Conservation (phyloP, 2,888 invertebrate genomes). For the Agonopterix arenella region DNA sequence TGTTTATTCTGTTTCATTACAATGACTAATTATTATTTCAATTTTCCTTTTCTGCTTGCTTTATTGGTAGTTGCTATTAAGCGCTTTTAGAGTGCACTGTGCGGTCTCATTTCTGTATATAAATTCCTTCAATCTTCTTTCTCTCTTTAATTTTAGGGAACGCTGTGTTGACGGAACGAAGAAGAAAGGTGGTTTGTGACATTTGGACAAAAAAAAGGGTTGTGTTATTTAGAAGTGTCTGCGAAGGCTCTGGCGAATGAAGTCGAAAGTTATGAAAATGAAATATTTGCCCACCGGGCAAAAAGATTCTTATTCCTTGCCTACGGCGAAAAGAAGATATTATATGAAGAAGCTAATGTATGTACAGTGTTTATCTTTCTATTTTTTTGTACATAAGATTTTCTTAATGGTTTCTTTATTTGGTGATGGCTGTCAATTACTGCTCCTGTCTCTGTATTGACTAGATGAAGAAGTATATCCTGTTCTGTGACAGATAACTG, state of each 20-base stretch:
- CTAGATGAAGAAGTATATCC: background rate
- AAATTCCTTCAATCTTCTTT: conserved; percentile 47
- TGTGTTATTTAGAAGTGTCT: conserved; percentile 5
- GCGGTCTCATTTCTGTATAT: conserved; percentile 43
- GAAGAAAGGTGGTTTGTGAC: conserved; percentile 12
- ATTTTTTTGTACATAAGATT: conserved; percentile 1
- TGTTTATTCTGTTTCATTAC: background rate
- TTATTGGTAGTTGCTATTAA: conserved; percentile 16
- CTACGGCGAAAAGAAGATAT: conserved; percentile 78
- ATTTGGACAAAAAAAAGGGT: background rate
- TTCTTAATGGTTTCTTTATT: conserved; percentile 6
- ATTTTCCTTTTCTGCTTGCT: conserved; percentile 5
- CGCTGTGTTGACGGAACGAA: conserved; percentile 15
- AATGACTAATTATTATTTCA: conserved; percentile 3
- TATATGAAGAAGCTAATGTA: conserved; percentile 80
- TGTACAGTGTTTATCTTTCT: conserved; percentile 16
- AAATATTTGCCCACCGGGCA: conserved; percentile 79
- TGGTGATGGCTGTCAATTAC: conserved; percentile 6
- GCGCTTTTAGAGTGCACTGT: conserved; percentile 1
- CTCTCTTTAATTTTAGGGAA: conserved; percentile 32
- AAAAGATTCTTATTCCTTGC: conserved; percentile 78
- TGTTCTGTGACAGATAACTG: background rate
- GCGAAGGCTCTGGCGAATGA: conserved; percentile 56
- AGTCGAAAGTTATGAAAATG: conserved; percentile 74
- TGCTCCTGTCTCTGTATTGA: background rate